Evolutionary conservation across 1,140 invertebrate genomes (phyloP), one percentile per base, ranked within the genome.

Genomic region (Trissolcus basalis): DNA sequence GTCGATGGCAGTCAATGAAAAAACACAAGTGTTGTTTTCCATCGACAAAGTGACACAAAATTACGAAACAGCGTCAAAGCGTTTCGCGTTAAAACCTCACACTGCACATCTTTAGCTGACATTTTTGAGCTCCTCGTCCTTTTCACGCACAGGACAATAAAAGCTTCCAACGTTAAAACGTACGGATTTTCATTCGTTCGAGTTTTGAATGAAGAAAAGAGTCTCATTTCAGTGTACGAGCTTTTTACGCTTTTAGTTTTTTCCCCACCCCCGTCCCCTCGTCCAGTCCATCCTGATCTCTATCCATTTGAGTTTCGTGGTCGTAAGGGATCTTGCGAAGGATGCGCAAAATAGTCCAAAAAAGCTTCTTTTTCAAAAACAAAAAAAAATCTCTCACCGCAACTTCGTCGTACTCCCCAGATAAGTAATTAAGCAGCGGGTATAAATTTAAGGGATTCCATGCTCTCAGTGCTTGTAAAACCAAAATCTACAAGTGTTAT

Each of bases 191-290:
- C 80, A 83, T 84, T 82, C 80, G 81, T 80, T 84, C 81, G 82
- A 80, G 80, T 83, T 84, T 82, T 77, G 80, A 83, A 80, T 77
- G 64, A 82, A 83, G 82, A 85, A 83, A 84, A 58, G 79, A 78
- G 82, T 83, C 81, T 83, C 83, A 78, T 83, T 83, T 84, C 80
- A 77, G 70, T 78, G 71, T 68, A 80, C 77, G 70, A 77, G 70
- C 79, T 82, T 82, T 84, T 83, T 84, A 82, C 79, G 82, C 82
- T 81, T 82, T 82, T 76, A 79, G 80, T 81, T 82, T 81, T 81
- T 78, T 69, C 32, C 12, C 10, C 14, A 43, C 56, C 32, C 35
- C 35, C 55, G 36, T 41, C 55, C 7, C 43, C 11, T 13, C 12
- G 43, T 44, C 11, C 8, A 39, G 44, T 69, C 49, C 56, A 44